Evolutionary conservation across 1,140 invertebrate genomes (phyloP), one percentile per base, ranked within the genome.

Genomic region (Ruditapes philippinarum): DNA sequence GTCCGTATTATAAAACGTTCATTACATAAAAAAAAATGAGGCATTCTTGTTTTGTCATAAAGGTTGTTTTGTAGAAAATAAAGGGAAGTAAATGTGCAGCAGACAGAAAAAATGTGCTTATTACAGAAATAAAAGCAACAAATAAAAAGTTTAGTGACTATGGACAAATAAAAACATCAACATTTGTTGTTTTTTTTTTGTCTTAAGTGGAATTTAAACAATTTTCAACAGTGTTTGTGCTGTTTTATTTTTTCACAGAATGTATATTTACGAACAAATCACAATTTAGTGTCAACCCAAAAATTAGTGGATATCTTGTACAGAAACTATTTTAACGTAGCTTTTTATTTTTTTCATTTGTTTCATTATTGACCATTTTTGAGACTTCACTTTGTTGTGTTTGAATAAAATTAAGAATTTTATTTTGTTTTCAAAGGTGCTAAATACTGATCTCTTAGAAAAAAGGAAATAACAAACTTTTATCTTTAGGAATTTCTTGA

Each of bases 361-460:
- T 70, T 7, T 36, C 40, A 14, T 40, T 70, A 31, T 33, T 38
- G 38, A 14, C 2, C 14, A 19, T 38, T 70, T n/a, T n/a, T n/a
- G n/a, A n/a, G n/a, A n/a, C n/a, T 62, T 11, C 57, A 62, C 28
- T 54, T 7, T 45, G 42, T 45, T 45, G 42, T 45, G n/a, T 45
- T 45, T 45, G 5, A n/a, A n/a, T 62, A 62, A 28, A 62, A n/a
- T 62, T n/a, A 62, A 17, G 17, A 22, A 12, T 40, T n/a, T 74
- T 38, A 25, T 38, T 74, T 74, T 74, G 19, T 40, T 74, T 74
- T 38, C 70, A 3, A 74, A 74, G 70, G 70, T 74, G 70, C 70
- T 74, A 74, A 74, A 74, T 49, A 42, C 70, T 74, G 70, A 74
- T 74, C 70, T 74, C 70, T n/a, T 3, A 74, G n/a, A 25, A 65